Percentiles rank a stretch among this genome's conserved stretches.
Evolutionary conservation across 2,113 vertebrate genomes (phyloP).

Genomic region (Tetraodon nigroviridis): DNA sequence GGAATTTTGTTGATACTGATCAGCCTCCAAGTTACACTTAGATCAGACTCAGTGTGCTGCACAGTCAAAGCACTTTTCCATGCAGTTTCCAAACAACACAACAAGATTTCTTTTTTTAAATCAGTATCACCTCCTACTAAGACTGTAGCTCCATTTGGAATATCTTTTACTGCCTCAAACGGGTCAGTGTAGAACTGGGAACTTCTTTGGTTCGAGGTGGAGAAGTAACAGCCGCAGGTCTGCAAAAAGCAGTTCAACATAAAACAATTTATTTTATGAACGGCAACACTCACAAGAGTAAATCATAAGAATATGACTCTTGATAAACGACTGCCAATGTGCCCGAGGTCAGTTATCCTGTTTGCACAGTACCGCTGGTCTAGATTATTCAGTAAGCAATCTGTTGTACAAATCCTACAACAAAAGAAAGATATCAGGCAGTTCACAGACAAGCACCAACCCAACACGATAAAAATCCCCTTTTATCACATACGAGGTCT

Average conservation of each 20-base stretch:
- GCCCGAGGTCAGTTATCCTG: not conserved
- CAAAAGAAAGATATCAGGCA: conserved; percentile 15
- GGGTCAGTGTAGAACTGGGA: conserved; percentile 85
- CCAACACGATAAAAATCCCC: conserved; percentile 6
- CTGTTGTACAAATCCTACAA: conserved; percentile 32
- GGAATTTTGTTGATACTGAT: conserved; percentile 21
- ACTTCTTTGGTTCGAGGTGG: conserved; percentile 72
- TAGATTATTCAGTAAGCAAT: conserved; percentile 28
- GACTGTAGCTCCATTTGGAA: conserved; percentile 84
- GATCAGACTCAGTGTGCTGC: not conserved
- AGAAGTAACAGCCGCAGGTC: conserved; percentile 81
- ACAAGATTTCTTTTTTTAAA: not conserved
- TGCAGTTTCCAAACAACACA: no score
- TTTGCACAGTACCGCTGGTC: conserved; percentile 10
- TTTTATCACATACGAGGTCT: not conserved
- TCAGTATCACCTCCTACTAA: conserved; percentile 85
- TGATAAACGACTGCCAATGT: not conserved
- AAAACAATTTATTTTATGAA: accelerated
- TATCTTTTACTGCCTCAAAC: conserved; percentile 89
- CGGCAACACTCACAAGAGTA: no score
- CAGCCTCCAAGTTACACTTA: conserved; percentile 1
- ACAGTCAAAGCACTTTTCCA: not conserved
- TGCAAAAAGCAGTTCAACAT: conserved; percentile 49
- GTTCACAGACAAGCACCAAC: conserved; percentile 3
- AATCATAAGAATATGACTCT: not conserved